Evolutionary conservation across 2,113 vertebrate species (phyloP).

Genomic region (Prionailurus viverrinus): DNA sequence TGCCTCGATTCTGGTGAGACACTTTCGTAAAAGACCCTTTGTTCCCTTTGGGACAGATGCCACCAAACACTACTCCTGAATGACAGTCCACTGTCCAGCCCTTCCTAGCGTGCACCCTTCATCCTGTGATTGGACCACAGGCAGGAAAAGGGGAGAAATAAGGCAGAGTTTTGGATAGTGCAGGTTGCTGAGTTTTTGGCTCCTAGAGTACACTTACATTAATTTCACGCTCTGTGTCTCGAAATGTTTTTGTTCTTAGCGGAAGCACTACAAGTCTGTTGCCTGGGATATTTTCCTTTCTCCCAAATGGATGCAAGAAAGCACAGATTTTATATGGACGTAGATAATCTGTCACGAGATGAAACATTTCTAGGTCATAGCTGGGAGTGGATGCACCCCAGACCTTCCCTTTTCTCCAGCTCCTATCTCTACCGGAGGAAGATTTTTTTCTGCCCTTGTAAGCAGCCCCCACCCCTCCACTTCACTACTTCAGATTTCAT

Average conservation of each 20-base stretch:
- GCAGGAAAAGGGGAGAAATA: not conserved
- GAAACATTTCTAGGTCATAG: not conserved
- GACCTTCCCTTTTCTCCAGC: not conserved
- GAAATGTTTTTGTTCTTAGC: constrained; percentile 74
- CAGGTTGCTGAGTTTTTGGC: constrained; percentile 59
- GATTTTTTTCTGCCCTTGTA: not conserved
- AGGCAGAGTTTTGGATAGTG: constrained; percentile 56
- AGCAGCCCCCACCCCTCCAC: not conserved
- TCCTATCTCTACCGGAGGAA: not conserved
- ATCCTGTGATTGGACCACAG: constrained; percentile 70
- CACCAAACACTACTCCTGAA: constrained; percentile 79
- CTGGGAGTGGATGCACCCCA: not conserved
- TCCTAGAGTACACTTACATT: constrained; percentile 79
- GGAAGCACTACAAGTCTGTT: constrained; percentile 67
- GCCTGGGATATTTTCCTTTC: constrained; percentile 77
- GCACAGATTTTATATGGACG: constrained; percentile 71
- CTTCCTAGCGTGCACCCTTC: constrained; percentile 73
- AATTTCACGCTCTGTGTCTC: constrained; percentile 81
- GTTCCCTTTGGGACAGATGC: constrained; percentile 84
- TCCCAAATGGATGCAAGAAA: constrained; percentile 80
- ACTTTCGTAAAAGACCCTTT: constrained; percentile 84
- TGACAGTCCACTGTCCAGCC: constrained; percentile 64
- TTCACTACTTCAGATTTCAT: not conserved
- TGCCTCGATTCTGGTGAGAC: constrained; percentile 77
- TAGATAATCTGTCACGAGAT: not conserved